Evolutionary conservation across 92 coral and sea anemone genomes (phyloP).

Genomic region (Epizoanthus rinbou): DNA sequence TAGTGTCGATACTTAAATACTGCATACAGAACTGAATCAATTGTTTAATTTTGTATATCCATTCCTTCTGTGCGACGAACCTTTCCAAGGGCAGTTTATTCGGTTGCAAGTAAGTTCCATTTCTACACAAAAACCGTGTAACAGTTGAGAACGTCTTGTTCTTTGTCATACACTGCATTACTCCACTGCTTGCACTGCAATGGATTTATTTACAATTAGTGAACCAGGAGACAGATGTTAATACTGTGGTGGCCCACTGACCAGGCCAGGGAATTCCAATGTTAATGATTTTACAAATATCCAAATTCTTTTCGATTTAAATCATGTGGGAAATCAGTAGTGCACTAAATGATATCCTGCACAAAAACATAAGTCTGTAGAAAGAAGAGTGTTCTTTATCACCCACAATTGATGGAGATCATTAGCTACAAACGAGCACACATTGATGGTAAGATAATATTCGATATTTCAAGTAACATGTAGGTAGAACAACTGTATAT

Average conservation of each 20-base stretch:
- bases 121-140: not conserved
- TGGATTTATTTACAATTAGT: not conserved
- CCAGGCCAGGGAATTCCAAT: conserved; percentile 5
- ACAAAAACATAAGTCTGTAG: not conserved
- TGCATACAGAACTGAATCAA: not conserved
- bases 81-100: conserved; percentile 12
- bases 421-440: conserved; percentile 9
- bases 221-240: conserved; percentile 29
- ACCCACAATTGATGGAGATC: not conserved
- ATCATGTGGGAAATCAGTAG: conserved; percentile 25
- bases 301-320: conserved; percentile 12
- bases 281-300: conserved; percentile 3
- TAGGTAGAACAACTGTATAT: not conserved
- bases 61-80: conserved; percentile 43
- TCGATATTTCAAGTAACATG: not conserved
- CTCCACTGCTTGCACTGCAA: not conserved
- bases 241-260: conserved; percentile 9
- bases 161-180: not conserved
- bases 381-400: not conserved
- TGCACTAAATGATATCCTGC: not conserved
- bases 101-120: not conserved
- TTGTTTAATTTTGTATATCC: conserved; percentile 3
- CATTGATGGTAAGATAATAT: conserved; percentile 23
- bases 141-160: not conserved
- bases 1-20: not conserved